Evolutionary conservation across 2,888 invertebrate genomes (phyloP).

Genomic region (Sericinus montela): DNA sequence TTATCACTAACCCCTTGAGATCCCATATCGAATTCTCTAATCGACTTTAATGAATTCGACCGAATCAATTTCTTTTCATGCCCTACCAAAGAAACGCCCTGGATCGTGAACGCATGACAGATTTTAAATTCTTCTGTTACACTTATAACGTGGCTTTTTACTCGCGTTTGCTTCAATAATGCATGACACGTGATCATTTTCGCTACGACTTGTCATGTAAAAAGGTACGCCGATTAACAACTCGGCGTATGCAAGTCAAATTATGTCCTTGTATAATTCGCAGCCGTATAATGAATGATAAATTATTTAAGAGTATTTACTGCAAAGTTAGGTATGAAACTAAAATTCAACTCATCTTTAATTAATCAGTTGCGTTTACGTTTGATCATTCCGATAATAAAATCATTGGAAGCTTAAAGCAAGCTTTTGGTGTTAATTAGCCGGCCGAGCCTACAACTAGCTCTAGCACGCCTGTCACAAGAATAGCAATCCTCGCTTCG

Average conservation of each 20-base stretch:
- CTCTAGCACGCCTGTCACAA: conserved; percentile 19
- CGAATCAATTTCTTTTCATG: conserved; percentile 47
- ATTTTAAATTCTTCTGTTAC: conserved; percentile 77
- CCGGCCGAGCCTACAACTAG: conserved; percentile 45
- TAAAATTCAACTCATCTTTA: conserved; percentile 17
- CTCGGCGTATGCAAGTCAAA: conserved; percentile 38
- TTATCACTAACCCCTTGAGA: conserved; percentile 26
- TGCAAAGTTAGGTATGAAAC: conserved; percentile 23
- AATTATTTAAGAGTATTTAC: conserved; percentile 26
- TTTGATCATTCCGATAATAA: not conserved
- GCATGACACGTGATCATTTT: conserved; percentile 72
- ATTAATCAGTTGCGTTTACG: conserved; percentile 4
- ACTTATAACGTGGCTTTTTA: conserved; percentile 63
- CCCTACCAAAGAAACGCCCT: conserved; percentile 63
- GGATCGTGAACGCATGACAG: conserved; percentile 74
- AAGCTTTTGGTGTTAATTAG: conserved; percentile 34
- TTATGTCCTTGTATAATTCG: conserved; percentile 28
- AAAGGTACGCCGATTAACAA: conserved; percentile 48
- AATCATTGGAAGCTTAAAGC: not conserved
- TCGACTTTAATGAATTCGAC: conserved; percentile 65
- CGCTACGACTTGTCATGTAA: conserved; percentile 50
- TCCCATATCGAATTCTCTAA: conserved; percentile 55
- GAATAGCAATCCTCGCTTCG: conserved; percentile 33
- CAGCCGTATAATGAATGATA: conserved; percentile 20
- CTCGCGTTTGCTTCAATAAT: conserved; percentile 65